phyloP scores from a whole-genome alignment of 2,113 vertebrate species.

The Leucopternis melanops region DNA sequence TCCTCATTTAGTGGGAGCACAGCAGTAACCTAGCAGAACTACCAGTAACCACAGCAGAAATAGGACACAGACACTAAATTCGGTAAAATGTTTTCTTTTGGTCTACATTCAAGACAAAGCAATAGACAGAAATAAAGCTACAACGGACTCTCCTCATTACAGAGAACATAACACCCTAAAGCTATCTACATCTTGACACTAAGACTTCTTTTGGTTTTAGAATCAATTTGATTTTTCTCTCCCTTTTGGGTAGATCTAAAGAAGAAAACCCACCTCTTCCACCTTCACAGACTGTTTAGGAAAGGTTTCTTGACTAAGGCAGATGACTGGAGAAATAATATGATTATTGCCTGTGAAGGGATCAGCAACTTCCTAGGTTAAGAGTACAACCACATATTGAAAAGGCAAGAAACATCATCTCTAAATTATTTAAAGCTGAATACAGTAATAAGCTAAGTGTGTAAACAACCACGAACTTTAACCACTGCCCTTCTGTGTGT shows the following conservation, averaged over 20 bases:
- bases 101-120: background rate
- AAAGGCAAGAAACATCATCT: background rate
- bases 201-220: background rate
- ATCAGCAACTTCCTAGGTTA: background rate
- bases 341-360: background rate
- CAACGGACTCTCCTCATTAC: background rate
- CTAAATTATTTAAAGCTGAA: background rate
- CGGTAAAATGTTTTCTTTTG: background rate
- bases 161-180: background rate
- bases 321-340: background rate
- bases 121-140: background rate
- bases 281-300: background rate
- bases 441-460: background rate
- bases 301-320: background rate
- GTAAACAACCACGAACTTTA: background rate
- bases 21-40: background rate
- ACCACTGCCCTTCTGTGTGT: background rate
- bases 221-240: background rate
- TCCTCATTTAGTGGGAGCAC: background rate
- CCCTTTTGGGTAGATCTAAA: background rate
- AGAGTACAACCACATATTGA: background rate
- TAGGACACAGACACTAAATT: background rate
- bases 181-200: background rate
- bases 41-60: background rate
- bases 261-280: background rate